These are phyloP conservation scores for Coracopsis vasa DNA, from an alignment of 2,113 vertebrate species.

Conservation along the genomic window DNA sequence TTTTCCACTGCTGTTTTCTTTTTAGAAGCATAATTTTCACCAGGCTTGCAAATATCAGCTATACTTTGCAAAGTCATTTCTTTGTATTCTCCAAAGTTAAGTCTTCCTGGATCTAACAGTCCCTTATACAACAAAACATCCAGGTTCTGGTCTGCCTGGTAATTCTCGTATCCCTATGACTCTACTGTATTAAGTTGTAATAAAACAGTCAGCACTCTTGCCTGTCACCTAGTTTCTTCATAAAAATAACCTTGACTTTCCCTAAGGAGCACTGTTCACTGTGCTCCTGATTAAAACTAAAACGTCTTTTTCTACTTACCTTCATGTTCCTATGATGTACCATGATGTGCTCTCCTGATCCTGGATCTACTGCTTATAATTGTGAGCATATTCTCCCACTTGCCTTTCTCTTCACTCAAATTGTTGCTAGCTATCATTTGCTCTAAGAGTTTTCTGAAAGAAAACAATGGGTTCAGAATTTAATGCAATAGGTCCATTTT, in stretches of 20 bases:
- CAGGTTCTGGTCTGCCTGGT: not conserved
- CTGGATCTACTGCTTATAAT: not conserved
- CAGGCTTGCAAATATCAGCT: not conserved
- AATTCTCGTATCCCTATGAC: not conserved
- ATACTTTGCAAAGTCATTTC: not conserved
- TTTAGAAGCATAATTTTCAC: not conserved
- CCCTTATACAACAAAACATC: not conserved
- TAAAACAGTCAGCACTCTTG: not conserved
- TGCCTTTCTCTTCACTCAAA: not conserved
- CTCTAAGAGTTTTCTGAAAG: not conserved
- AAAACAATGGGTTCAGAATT: not conserved
- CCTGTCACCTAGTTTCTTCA: not conserved
- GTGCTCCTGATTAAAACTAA: not conserved
- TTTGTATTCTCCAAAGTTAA: not conserved
- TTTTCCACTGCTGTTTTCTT: not conserved
- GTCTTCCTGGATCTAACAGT: not conserved
- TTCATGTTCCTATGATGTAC: not conserved
- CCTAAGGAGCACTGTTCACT: not conserved
- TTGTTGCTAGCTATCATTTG: not conserved
- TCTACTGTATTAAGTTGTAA: not conserved
- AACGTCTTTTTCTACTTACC: not conserved
- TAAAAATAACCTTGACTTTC: not conserved
- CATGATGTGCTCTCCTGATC: not conserved
- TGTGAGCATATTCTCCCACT: fast-evolving
- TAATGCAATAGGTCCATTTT: not conserved